Evolutionary conservation across 2,113 vertebrate species (phyloP).

Genomic region (Stercorarius parasiticus): DNA sequence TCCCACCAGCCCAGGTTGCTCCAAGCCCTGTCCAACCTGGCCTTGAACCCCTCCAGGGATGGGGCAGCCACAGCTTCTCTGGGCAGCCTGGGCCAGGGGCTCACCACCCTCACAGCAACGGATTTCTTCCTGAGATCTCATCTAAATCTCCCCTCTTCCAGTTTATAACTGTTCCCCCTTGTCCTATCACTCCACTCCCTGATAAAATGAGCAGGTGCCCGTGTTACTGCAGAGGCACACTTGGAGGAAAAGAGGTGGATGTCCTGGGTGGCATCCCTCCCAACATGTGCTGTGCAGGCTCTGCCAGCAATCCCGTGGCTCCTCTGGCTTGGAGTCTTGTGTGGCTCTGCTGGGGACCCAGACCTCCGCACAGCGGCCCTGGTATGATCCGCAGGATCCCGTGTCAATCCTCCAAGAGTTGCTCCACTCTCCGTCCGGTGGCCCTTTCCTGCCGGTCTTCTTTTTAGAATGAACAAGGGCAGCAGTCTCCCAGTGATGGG

Average conservation of each 20-base stretch:
- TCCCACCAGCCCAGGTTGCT: too few relatives aligned
- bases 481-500: background rate
- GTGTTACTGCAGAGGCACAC: background rate
- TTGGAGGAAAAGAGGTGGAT: background rate
- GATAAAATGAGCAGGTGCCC: background rate
- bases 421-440: background rate
- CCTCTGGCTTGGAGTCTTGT: background rate
- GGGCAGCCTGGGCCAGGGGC: too few relatives aligned
- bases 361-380: background rate
- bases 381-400: background rate
- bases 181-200: too few relatives aligned
- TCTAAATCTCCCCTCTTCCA: too few relatives aligned
- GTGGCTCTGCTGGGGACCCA: background rate
- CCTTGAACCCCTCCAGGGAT: too few relatives aligned
- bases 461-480: background rate
- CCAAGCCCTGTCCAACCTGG: too few relatives aligned
- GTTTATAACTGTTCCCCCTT: too few relatives aligned
- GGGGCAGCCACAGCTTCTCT: too few relatives aligned
- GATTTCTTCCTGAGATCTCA: too few relatives aligned
- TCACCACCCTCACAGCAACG: too few relatives aligned
- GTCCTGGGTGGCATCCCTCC: background rate
- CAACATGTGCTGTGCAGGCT: fast-evolving
- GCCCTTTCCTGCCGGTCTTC: background rate
- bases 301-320: background rate
- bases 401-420: background rate